Conservation (phyloP, 2,113 vertebrate genomes). For the Ivindomyrus marchei region DNA sequence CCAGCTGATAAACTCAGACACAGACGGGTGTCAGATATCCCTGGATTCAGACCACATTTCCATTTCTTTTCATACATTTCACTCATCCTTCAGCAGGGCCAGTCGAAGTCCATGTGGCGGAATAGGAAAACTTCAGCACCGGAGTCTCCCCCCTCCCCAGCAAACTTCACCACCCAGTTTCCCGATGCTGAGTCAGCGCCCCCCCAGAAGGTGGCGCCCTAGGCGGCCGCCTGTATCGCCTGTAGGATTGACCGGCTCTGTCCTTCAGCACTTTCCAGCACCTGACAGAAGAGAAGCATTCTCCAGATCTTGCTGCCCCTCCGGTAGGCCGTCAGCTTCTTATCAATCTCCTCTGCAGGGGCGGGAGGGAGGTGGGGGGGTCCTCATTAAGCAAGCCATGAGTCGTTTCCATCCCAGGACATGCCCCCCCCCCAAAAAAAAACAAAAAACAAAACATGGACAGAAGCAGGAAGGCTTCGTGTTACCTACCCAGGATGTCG, state of each 20-base stretch:
- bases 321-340: conserved; percentile 86
- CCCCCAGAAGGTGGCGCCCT: background rate
- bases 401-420: background rate
- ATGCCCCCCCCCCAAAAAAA: background rate
- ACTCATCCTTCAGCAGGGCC: background rate
- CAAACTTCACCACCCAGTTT: background rate
- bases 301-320: conserved; percentile 93
- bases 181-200: background rate
- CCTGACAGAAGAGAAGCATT: conserved; percentile 98
- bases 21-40: background rate
- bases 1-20: background rate
- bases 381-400: conserved; percentile 1
- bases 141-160: background rate
- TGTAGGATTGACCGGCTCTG: background rate
- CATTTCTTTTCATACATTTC: background rate
- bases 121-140: background rate
- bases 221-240: background rate
- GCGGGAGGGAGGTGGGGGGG: background rate
- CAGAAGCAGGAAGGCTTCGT: background rate
- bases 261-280: conserved; percentile 35
- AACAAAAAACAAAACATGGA: background rate
- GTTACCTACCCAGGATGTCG: conserved; percentile 86
- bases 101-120: background rate
- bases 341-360: conserved; percentile 87
- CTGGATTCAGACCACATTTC: background rate